These are phyloP conservation scores for Stomatorhinus ivindoensis DNA, from an alignment of 2,113 vertebrate genomes.

Conservation along the genomic window DNA sequence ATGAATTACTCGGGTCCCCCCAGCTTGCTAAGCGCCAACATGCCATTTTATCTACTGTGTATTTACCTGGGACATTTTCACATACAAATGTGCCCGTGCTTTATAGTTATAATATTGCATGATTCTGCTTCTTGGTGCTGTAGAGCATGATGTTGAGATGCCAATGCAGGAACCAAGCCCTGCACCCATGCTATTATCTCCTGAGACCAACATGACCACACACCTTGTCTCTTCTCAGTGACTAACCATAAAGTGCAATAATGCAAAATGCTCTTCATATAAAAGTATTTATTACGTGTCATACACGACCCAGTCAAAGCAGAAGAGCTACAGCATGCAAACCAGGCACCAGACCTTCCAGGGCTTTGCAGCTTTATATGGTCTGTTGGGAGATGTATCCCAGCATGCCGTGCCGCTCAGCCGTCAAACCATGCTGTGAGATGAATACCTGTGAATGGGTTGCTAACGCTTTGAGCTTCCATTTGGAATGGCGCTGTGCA, in stretches of 20 bases:
- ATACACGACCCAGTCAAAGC: not conserved
- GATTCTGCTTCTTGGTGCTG: not conserved
- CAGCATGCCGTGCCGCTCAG: not conserved
- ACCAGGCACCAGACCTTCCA: not conserved
- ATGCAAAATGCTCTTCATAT: not conserved
- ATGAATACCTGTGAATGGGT: slow-evolving; percentile 7
- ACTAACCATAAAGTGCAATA: not conserved
- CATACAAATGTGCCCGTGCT: not conserved
- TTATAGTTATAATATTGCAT: not conserved
- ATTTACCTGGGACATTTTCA: not conserved
- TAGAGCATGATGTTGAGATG: not conserved
- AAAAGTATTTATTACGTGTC: not conserved
- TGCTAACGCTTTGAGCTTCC: not conserved
- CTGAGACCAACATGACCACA: not conserved
- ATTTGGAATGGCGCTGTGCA: not conserved
- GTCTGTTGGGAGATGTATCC: not conserved
- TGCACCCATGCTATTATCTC: not conserved
- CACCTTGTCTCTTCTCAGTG: not conserved
- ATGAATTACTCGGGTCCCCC: not conserved
- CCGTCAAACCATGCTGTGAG: not conserved
- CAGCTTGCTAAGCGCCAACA: not conserved
- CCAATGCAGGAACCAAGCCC: not conserved
- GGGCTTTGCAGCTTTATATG: not conserved
- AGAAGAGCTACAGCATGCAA: not conserved
- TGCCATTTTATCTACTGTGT: not conserved